phyloP scores from a whole-genome alignment of 1,140 invertebrate genomes.

The Drosophila asahinai region DNA sequence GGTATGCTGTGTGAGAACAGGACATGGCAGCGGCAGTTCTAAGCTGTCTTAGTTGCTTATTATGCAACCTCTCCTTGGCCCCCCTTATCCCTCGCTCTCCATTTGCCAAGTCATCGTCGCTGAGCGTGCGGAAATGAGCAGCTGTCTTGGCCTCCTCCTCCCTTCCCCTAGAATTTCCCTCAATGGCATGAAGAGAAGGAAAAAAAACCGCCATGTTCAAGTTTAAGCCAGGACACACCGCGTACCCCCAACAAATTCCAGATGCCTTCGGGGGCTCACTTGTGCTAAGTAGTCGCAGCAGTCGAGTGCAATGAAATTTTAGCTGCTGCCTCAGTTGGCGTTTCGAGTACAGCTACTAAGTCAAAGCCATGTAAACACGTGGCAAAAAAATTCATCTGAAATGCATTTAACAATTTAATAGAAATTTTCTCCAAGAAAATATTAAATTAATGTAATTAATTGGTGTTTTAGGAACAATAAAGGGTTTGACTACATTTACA shows the following conservation, averaged over 20 bases:
- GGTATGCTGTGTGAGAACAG: conserved; percentile 7
- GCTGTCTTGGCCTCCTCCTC: conserved; percentile 64
- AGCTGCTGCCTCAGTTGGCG: conserved; percentile 51
- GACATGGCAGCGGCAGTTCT: conserved; percentile 70
- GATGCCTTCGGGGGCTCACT: conserved; percentile 69
- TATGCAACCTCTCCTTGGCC: conserved; percentile 50
- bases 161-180: conserved; percentile 16
- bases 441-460: no score
- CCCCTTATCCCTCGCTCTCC: conserved; percentile 5
- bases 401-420: background rate
- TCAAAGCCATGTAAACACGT: conserved; percentile 50
- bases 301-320: conserved; percentile 81
- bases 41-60: conserved; percentile 82
- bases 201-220: conserved; percentile 46
- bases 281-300: conserved; percentile 79
- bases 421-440: background rate
- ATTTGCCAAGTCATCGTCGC: conserved; percentile 72
- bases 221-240: conserved; percentile 51
- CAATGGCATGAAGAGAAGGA: conserved; percentile 14
- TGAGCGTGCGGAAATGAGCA: conserved; percentile 78
- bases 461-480: background rate
- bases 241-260: conserved; percentile 24
- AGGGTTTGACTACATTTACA: background rate
- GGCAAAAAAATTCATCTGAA: background rate
- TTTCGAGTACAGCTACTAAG: conserved; percentile 70